Conservation (phyloP, 2,113 vertebrate species). For the Athene cunicularia region DNA sequence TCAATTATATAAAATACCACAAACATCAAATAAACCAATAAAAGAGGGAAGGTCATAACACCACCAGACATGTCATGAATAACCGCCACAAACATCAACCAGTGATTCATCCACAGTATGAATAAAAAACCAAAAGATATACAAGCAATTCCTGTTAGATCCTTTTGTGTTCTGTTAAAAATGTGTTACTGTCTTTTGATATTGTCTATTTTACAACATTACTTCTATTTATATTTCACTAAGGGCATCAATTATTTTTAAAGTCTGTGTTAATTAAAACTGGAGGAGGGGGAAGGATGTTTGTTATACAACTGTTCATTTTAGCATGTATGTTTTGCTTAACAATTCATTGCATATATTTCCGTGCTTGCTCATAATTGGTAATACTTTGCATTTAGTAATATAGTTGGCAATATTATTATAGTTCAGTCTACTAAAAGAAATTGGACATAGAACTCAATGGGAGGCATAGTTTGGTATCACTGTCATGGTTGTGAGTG, state of each 20-base stretch:
- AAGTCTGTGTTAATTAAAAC: slow-evolving; percentile 21
- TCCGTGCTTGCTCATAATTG: background rate
- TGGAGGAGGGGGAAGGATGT: too few species aligned
- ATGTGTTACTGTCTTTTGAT: slow-evolving; percentile 17
- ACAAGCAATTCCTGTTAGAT: slow-evolving; percentile 34
- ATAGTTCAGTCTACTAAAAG: background rate
- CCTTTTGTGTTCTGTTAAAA: slow-evolving; percentile 38
- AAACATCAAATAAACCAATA: slow-evolving; percentile 75
- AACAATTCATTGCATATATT: background rate
- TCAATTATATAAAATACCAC: slow-evolving; percentile 79
- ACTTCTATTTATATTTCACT: background rate
- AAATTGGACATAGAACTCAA: background rate
- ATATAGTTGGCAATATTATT: background rate
- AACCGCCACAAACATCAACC: slow-evolving; percentile 63
- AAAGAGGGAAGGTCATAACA: slow-evolving; percentile 74
- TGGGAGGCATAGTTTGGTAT: background rate
- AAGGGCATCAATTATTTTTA: background rate
- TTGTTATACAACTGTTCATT: background rate
- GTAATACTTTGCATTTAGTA: background rate
- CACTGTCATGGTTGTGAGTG: background rate
- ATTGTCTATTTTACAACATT: background rate
- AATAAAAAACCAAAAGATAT: slow-evolving; percentile 58
- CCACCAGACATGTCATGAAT: slow-evolving; percentile 74
- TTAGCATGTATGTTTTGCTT: background rate
- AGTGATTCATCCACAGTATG: slow-evolving; percentile 61